Base-by-base conservation (phyloP, 2,113 vertebrate species). In the Lucifuga dentata region DNA sequence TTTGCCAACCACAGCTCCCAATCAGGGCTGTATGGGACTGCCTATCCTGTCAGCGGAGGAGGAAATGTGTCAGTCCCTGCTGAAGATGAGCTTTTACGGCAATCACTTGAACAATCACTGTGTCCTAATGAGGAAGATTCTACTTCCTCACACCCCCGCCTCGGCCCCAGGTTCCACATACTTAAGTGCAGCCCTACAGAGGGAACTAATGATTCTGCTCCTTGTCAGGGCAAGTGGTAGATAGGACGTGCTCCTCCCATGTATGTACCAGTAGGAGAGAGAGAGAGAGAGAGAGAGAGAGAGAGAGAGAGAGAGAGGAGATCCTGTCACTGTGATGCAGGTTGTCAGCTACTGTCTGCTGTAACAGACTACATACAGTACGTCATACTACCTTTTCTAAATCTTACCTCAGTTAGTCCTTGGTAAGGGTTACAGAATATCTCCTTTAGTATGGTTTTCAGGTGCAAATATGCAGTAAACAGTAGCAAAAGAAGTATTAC, bases 31-130 rank as follows among this genome's bases (percentile, higher is more conserved):
- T 46, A 70, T 68, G 76, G 78, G 57, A 55, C 62, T 76, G 75
- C 74, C 86, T 76, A 81, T 84, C 78, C 81, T 89, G 86, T 88
- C 87, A 86, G 74, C 43, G 46, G 55, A 65, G 78, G 78, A 88
- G 73, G 70, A 89, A 89, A 91, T 90, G 76, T 85, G 88, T 86
- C 89, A 87, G 51, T 72, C 64, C n/a, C 48, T 45, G 71, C 66
- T 80, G 65, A 73, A 86, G 83, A 86, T 65, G 57, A 80, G 70
- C 67, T 87, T 90, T 89, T 82, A 83, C 17, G 29, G 83, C 81
- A 89, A 90, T 88, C 73, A 82, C 79, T 89, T 86, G 82, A 91
- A 87, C 87, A 91, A 92, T 94, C 90, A 91, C 84, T 48, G 69
- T 46, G 69, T 73, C 60, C 63, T 93, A 92, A 93, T 91, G 90